These are phyloP conservation scores for Tachuris rubrigastra DNA, from an alignment of 2,113 vertebrate species.

Conservation along the genomic window DNA sequence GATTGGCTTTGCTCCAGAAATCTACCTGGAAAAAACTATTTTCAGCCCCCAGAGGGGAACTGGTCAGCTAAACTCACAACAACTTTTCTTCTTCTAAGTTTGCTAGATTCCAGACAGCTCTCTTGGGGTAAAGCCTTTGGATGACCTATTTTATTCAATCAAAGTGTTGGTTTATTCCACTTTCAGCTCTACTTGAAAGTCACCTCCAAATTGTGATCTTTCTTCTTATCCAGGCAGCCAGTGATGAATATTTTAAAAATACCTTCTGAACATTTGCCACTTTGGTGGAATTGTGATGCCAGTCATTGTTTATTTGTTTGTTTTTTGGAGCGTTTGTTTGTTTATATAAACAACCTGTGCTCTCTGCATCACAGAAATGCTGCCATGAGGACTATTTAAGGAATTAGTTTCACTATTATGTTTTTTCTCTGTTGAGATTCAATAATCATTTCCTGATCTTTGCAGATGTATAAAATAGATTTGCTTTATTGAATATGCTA, in stretches of 20 bases:
- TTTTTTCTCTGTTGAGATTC: neutral
- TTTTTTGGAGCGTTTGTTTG: neutral
- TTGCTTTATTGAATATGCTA: neutral
- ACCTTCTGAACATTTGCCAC: neutral
- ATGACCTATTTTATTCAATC: neutral
- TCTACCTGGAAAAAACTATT: too few relatives aligned
- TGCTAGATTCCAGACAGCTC: neutral
- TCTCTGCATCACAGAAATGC: neutral
- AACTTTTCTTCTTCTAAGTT: neutral
- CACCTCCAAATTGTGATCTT: neutral
- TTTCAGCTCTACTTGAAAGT: neutral
- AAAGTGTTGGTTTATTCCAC: neutral
- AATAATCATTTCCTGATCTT: neutral
- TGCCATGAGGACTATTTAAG: neutral
- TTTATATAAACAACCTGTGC: neutral
- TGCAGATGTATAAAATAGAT: neutral
- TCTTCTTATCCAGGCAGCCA: neutral
- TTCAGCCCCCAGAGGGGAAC: too few relatives aligned
- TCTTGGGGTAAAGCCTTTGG: neutral
- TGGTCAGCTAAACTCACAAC: too few relatives aligned
- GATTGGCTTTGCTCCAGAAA: too few relatives aligned
- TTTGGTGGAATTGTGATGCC: neutral
- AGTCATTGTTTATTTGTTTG: neutral
- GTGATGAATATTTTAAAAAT: neutral
- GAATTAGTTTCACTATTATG: neutral